phyloP scores from a whole-genome alignment of 2,888 invertebrate species.

The Smittia sp. region DNA sequence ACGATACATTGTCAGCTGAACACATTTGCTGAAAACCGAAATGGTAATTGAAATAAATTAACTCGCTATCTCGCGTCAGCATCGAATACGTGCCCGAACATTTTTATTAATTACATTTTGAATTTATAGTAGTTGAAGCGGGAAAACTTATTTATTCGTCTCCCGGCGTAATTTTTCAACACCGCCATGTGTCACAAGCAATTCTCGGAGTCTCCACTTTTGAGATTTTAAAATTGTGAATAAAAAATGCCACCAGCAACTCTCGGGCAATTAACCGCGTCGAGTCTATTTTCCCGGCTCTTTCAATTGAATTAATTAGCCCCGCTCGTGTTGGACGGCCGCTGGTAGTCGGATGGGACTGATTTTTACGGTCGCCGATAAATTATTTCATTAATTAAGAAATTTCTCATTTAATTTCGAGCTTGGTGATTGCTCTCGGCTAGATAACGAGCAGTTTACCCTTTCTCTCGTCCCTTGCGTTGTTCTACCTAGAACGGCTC shows the following conservation, averaged over 20 bases:
- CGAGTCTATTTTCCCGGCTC: background rate
- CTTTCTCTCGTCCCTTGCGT: background rate
- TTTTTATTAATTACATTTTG: conserved; percentile 21
- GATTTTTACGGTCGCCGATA: conserved; percentile 31
- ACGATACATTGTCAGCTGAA: conserved; percentile 3
- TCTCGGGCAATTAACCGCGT: background rate
- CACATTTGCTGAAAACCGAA: background rate
- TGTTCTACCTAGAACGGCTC: background rate
- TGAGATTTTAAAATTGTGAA: background rate
- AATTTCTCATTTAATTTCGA: conserved; percentile 19
- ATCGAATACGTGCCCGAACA: background rate
- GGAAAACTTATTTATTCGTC: background rate
- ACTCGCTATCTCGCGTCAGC: background rate
- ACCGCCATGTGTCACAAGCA: conserved; percentile 9
- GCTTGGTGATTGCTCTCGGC: background rate
- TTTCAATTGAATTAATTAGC: conserved; percentile 2
- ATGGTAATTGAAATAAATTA: conserved; percentile 18
- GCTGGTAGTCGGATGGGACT: background rate
- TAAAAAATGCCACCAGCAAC: conserved; percentile 16
- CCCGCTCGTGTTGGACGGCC: conserved; percentile 14
- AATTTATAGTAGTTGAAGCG: background rate
- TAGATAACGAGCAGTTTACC: conserved; percentile 11
- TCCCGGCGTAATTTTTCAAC: background rate
- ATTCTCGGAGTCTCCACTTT: background rate
- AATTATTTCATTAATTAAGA: conserved; percentile 34